Conservation (phyloP, 1,140 invertebrate genomes). For the Diorhabda sublineata region DNA sequence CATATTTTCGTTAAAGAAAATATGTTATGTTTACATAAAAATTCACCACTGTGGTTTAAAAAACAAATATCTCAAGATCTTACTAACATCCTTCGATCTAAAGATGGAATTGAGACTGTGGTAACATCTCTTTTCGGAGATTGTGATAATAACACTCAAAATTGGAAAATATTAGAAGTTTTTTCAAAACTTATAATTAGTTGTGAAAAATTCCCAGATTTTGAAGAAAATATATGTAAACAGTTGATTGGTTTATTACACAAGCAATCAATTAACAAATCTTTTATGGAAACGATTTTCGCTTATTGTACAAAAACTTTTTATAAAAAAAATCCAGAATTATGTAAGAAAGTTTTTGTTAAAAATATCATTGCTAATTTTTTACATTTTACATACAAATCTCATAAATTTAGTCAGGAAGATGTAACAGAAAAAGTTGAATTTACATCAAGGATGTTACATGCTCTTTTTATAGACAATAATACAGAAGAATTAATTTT, state of each 20-base stretch:
- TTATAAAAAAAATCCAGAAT: constrained; percentile 49
- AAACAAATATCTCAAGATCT: constrained; percentile 58
- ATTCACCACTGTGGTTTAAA: constrained; percentile 61
- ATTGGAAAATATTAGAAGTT: constrained; percentile 65
- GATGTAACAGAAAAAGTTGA: constrained; percentile 46
- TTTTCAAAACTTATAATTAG: constrained; percentile 60
- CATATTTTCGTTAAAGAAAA: constrained; percentile 64
- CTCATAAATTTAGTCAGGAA: constrained; percentile 26
- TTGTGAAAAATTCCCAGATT: constrained; percentile 49
- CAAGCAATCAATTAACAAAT: constrained; percentile 37
- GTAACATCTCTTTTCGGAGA: constrained; percentile 60
- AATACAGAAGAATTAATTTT: constrained; percentile 20
- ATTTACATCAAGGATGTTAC: constrained; percentile 47
- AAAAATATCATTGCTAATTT: constrained; percentile 44
- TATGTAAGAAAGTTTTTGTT: constrained; percentile 47
- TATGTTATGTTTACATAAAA: constrained; percentile 57
- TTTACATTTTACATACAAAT: constrained; percentile 46
- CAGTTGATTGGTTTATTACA: constrained; percentile 51
- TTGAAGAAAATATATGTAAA: constrained; percentile 53
- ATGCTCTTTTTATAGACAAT: constrained; percentile 44
- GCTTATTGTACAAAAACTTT: constrained; percentile 51
- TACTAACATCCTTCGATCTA: constrained; percentile 52
- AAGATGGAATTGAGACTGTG: constrained; percentile 59
- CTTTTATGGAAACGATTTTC: constrained; percentile 24
- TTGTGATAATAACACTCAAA: constrained; percentile 50